Evolutionary conservation across 2,888 invertebrate genomes (phyloP), one percentile per base, ranked within the genome.

Genomic region (Xestia c-nigrum): DNA sequence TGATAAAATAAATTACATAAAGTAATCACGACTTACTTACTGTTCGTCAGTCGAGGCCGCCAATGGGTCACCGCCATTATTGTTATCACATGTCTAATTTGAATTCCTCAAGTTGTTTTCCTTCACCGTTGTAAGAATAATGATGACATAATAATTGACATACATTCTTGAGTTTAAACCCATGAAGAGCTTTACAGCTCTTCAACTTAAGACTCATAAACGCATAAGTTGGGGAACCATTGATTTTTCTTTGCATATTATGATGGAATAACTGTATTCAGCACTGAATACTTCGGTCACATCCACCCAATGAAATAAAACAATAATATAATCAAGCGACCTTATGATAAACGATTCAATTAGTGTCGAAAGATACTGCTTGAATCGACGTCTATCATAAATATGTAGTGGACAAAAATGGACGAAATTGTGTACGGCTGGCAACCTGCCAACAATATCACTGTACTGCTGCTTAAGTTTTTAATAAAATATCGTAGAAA

Each of bases 401-500:
- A 84, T 81, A 81, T 81, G 68, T 69, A 81, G 68, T 74, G 74
- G 84, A 80, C 68, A 68, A 72, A 80, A 84, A 75, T 65, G 68
- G 50, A 57, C 55, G 67, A 55, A 63, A 65, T 59, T 81, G 16
- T 72, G 46, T 47, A 40, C 14, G 2, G 43, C 57, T 83, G 82
- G 82, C 85, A 43, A 7, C 7, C 38, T 0, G 68, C 85, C 85
- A 83, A 47, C 57, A 68, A 85, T 85, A 72, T 75, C 81, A 40
- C 19, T 74, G n/a, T 40, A 40, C 40, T 72, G 3, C 38, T 82
- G 63, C 21, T 76, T 46, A 24, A 55, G n/a, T 76, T 82, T 79
- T 64, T 63, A 63, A 67, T 82, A 82, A 79, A 76, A 82, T 82
- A 7, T 38, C 55, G 24, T 67, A 38, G 24, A 50, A 71, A 43